Evolutionary conservation across 1,140 invertebrate species (phyloP).

Genomic region (Drosophila repleta): DNA sequence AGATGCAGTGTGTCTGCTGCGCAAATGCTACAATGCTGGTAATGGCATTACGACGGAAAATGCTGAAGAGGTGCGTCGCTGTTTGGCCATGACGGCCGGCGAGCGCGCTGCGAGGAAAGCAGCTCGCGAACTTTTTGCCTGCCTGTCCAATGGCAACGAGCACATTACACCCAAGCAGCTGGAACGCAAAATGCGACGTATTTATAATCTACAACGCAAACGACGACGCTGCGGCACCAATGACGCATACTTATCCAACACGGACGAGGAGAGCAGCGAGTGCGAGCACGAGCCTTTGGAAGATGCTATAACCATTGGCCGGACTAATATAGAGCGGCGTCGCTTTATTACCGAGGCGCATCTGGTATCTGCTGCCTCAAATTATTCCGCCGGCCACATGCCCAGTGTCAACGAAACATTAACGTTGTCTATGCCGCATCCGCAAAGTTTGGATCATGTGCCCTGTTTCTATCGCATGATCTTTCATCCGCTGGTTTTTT

Average conservation of each 20-base stretch:
- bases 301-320: slow-evolving; percentile 43
- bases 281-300: slow-evolving; percentile 63
- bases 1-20: slow-evolving; percentile 92
- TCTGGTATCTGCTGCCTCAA: slow-evolving; percentile 91
- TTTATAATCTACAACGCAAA: slow-evolving; percentile 85
- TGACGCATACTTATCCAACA: slow-evolving; percentile 50
- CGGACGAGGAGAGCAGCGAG: slow-evolving; percentile 71
- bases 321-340: slow-evolving; percentile 52
- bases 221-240: slow-evolving; percentile 74
- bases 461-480: slow-evolving; percentile 89
- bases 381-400: slow-evolving; percentile 91
- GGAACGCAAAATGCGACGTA: slow-evolving; percentile 87
- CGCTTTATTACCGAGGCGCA: slow-evolving; percentile 90
- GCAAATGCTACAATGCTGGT: slow-evolving; percentile 90
- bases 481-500: slow-evolving; percentile 88
- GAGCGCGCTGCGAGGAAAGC: slow-evolving; percentile 94
- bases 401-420: slow-evolving; percentile 90
- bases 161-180: slow-evolving; percentile 93
- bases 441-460: slow-evolving; percentile 87
- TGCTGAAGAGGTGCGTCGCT: slow-evolving; percentile 92
- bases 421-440: slow-evolving; percentile 87
- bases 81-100: slow-evolving; percentile 91
- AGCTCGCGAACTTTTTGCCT: slow-evolving; percentile 92
- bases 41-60: slow-evolving; percentile 92
- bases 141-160: slow-evolving; percentile 92